Percentiles rank a stretch among this genome's conserved stretches.
Conservation (phyloP, 1,140 invertebrate species). For the Fopius arisanus region DNA sequence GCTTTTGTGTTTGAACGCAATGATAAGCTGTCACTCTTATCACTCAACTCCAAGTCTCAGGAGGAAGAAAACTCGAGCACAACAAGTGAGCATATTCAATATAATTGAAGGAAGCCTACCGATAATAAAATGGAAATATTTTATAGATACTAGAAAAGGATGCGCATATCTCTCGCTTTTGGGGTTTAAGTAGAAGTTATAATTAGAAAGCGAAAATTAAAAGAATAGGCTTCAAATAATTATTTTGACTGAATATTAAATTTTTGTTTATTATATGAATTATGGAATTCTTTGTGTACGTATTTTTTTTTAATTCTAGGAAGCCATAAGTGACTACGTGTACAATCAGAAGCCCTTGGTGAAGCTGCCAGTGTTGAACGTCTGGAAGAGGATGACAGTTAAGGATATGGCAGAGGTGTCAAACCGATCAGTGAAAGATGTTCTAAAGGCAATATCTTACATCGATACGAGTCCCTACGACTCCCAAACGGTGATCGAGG, state of each 20-base stretch:
- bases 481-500: slow-evolving; percentile 60
- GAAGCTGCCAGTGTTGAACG: slow-evolving; percentile 64
- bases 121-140: not conserved
- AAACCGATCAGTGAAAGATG: slow-evolving; percentile 68
- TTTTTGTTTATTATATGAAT: not conserved
- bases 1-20: not conserved
- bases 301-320: slow-evolving; percentile 25
- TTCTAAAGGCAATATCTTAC: slow-evolving; percentile 75
- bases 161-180: no score
- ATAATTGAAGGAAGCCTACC: not conserved
- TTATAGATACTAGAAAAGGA: not conserved
- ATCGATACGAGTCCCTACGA: slow-evolving; percentile 57
- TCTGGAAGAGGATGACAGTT: slow-evolving; percentile 84
- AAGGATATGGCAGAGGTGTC: slow-evolving; percentile 72
- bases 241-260: not conserved
- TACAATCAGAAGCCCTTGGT: slow-evolving; percentile 40
- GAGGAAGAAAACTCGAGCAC: not conserved
- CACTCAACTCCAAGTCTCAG: not conserved
- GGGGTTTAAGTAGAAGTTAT: no score
- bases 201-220: no score
- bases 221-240: no score
- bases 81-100: not conserved
- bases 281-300: not conserved
- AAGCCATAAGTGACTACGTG: not conserved
- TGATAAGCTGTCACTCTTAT: not conserved